Base-by-base conservation (phyloP, 2,888 invertebrate genomes). In the Apoda limacodes region DNA sequence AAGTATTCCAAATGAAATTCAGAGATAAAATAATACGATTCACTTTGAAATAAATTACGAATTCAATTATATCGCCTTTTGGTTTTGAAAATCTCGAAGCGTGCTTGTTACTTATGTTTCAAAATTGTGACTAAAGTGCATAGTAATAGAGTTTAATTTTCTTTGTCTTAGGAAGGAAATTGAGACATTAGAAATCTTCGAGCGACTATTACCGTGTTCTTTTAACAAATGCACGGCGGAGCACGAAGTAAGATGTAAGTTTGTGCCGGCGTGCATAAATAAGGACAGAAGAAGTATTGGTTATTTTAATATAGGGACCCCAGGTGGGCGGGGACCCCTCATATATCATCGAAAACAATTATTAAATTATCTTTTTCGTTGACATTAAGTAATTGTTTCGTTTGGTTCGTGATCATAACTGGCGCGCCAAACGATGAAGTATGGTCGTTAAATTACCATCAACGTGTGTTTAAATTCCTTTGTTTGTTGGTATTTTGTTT, bases 331-430 rank as follows among this genome's bases (percentile, higher is more conserved):
- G 35, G 42, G 69, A 56, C 69, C 71, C 60, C 51, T 60, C 58
- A 61, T 80, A 74, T 64, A 76, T 80, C 78, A 76, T 74, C 52
- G 52, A 34, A 46, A 65, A 76, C 76, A 80, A 80, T 80, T 78
- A 80, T 78, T 80, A 75, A 78, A 78, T 78, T 78, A 78, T 78
- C 68, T 76, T 75, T 74, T 72, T 70, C 62, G 74, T 68, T 72
- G 80, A 78, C 76, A 70, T 76, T 78, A 80, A 80, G 80, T 80
- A 78, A 80, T 80, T 80, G 80, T 78, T 75, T 70, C 50, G 51
- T 54, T 56, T 55, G 54, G 63, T 37, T 48, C 50, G 50, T 38
- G 61, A 50, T 57, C 66, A 62, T 63, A 63, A 58, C 67, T 54
- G 56, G 66, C 60, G 60, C 59, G 56, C 58, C 56, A 44, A 36